Evolutionary conservation across 2,797 vertebrate species (phyloP).

Genomic region (Craterocephalus amniculus): DNA sequence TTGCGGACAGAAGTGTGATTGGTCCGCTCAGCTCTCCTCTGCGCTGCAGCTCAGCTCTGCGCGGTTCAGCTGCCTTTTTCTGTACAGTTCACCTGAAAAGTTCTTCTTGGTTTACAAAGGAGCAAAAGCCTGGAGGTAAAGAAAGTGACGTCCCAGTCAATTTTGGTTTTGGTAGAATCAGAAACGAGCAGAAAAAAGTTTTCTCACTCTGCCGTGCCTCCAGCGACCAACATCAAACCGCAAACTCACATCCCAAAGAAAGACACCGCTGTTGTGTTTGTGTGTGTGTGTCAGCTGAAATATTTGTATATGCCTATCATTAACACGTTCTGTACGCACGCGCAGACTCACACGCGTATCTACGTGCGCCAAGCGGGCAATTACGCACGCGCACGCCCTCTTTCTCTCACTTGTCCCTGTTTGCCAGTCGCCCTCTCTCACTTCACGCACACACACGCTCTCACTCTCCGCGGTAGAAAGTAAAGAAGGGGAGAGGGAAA

Average conservation of each 20-base stretch:
- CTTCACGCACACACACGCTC: constrained; percentile 41
- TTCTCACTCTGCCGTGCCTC: background rate
- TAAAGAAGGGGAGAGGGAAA: constrained; percentile 74
- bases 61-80: constrained; percentile 22
- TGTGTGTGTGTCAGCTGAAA: constrained; percentile 14
- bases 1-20: constrained; percentile 74
- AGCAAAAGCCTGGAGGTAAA: constrained; percentile 9
- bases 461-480: constrained; percentile 80
- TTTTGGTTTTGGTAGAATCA: background rate
- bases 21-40: constrained; percentile 51
- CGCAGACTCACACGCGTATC: constrained; percentile 28
- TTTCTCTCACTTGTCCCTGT: constrained; percentile 33
- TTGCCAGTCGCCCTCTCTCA: constrained; percentile 46
- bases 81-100: constrained; percentile 11
- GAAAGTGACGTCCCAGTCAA: background rate
- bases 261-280: constrained; percentile 22
- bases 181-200: background rate
- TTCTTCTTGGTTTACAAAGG: constrained; percentile 15
- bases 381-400: constrained; percentile 71
- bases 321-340: constrained; percentile 25
- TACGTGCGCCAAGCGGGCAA: constrained; percentile 47
- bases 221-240: background rate
- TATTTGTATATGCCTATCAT: constrained; percentile 34
- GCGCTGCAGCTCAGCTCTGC: constrained; percentile 11
- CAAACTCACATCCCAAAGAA: constrained; percentile 11